Base-by-base conservation (phyloP, 1,140 invertebrate species). In the Periplaneta americana region DNA sequence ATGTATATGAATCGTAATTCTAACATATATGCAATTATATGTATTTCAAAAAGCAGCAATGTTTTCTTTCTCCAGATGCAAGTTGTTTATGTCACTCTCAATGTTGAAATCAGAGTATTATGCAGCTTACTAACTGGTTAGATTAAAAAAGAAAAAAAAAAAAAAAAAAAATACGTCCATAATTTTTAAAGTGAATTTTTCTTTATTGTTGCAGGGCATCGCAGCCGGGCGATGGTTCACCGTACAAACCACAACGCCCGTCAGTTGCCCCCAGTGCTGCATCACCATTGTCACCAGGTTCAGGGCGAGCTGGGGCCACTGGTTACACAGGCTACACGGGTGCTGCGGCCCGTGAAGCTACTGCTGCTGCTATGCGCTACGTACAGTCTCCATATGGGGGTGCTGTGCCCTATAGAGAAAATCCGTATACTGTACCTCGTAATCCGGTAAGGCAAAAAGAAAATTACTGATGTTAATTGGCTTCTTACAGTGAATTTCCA, bases 321-420 rank as follows among this genome's bases (percentile, higher is more conserved):
- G 79, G 32, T 22, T 34, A 39, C 10, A 17, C 34, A 10, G 79
- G 79, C 28, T 31, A 39, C 37, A 32, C 79, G 13, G 66, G 48
- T n/a, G 79, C 36, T 18, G 78, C 17, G 8, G 31, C 48, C 79
- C 82, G 18, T 57, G 28, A 66, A 11, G 48, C n/a, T n/a, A 28
- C 48, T 66, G 48, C 48, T 28, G 48, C 48, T 66, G 48, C 81
- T n/a, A 79, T 83, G 83, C 81, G 84, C 28, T 84, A 83, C 79
- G 83, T 84, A 13, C 83, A 83, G 74, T 83, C 84, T 35, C 84
- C 84, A 35, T 84, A 84, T 77, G 83, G 82, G 17, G 76, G 79
- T 33, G 82, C 84, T 75, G 83, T 84, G 35, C 84, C 83, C 33
- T 84, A 84, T 78, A 48, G 84, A 66, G 84, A 84, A 15, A 83